A percentile compares a stretch with the other conserved stretches of the same genome.
Conservation (phyloP, 2,797 vertebrate species). For the Tauraco hartlaubi region DNA sequence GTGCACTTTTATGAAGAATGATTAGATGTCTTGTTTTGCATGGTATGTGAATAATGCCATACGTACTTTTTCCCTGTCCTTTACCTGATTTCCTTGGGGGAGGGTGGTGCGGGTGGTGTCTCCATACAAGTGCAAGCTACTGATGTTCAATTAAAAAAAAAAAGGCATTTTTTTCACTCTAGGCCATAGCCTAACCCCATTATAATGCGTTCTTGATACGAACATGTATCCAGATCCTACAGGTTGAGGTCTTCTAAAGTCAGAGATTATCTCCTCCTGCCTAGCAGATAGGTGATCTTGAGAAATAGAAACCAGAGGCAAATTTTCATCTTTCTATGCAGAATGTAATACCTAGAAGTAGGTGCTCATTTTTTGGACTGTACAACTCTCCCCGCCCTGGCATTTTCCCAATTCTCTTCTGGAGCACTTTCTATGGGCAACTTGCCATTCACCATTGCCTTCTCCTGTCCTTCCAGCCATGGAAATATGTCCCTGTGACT, state of each 20-base stretch:
- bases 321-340: neutral
- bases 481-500: neutral
- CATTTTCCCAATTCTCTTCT: neutral
- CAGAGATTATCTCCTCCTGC: neutral
- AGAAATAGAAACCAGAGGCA: neutral
- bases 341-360: neutral
- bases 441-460: neutral
- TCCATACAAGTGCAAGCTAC: neutral
- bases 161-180: neutral
- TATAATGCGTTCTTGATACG: neutral
- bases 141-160: neutral
- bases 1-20: neutral
- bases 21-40: neutral
- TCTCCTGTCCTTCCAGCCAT: neutral
- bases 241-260: neutral
- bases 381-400: accelerated
- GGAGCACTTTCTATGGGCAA: neutral
- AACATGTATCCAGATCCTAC: neutral
- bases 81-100: neutral
- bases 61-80: neutral
- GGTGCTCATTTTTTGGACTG: neutral
- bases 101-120: accelerated
- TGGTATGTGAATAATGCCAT: neutral
- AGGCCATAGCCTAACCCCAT: neutral
- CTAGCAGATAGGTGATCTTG: neutral